Base-by-base conservation (phyloP, 2,797 vertebrate genomes). In the Euthynnus affinis region DNA sequence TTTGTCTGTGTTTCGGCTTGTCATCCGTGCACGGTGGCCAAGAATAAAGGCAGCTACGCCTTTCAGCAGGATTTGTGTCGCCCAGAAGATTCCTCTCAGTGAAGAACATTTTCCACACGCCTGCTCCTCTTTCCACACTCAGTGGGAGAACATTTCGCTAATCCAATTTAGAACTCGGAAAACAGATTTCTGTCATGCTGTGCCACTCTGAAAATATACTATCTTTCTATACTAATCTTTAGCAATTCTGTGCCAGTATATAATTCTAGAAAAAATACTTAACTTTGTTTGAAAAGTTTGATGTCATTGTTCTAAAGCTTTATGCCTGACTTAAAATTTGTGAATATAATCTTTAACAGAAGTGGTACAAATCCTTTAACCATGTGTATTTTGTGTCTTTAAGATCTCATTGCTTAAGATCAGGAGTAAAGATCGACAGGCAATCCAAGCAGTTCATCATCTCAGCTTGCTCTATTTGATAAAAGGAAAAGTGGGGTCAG, bases 31-130 rank as follows among this genome's bases (percentile, higher is more conserved):
- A 70, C 25, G 6, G 76, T 52, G 74, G 86, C 78, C 77, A 48
- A 62, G 82, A 72, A 78, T 71, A 83, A 81, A 88, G 59, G 74
- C 88, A 69, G 82, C 80, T 86, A 83, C 49, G 68, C 88, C 84
- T 90, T 84, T 90, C 83, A 88, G 88, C 51, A 55, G 81, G 88
- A 91, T 89, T 88, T 79, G 81, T 84, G 89, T 90, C 63, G 32
- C 89, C 80, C 56, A 51, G 71, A 88, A 83, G 82, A 89, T 88
- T 89, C 61, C 78, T 90, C 67, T 80, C 71, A 76, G 84, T 18
- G 76, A 88, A 74, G 78, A 88, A 71, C 65, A 80, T 89, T 89
- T 89, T 89, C 72, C 78, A 61, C 82, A 86, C 27, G 68, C 80
- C 65, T 48, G 81, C 76, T 80, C 63, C 65, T 61, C 78, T 85